Evolutionary conservation across 2,797 vertebrate genomes (phyloP).

Genomic region (Ctenopoma kingsleyae): DNA sequence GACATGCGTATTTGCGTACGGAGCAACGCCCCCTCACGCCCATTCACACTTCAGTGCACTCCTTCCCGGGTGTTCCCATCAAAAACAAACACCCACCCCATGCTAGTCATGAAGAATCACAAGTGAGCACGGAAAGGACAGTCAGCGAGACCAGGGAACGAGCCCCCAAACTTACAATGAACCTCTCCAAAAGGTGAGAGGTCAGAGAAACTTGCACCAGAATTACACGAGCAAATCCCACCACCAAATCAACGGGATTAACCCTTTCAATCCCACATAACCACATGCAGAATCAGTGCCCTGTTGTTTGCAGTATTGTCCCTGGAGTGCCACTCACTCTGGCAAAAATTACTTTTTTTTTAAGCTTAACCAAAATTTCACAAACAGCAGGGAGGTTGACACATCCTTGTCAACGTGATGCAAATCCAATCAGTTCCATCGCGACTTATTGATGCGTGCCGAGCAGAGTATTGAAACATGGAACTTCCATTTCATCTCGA

Average conservation of each 20-base stretch:
- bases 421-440: slow-evolving; percentile 62
- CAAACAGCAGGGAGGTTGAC: slow-evolving; percentile 55
- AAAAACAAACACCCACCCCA: slow-evolving; percentile 70
- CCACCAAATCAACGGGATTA: slow-evolving; percentile 67
- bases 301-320: slow-evolving; percentile 51
- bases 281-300: slow-evolving; percentile 34
- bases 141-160: slow-evolving; percentile 11
- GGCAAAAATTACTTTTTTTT: slow-evolving; percentile 25
- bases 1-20: slow-evolving; percentile 41
- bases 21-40: slow-evolving; percentile 3
- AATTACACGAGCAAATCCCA: slow-evolving; percentile 54
- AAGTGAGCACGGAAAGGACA: slow-evolving; percentile 34
- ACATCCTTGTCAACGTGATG: slow-evolving; percentile 15
- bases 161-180: slow-evolving; percentile 4
- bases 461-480: slow-evolving; percentile 41
- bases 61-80: slow-evolving; percentile 47
- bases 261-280: slow-evolving; percentile 60
- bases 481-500: slow-evolving; percentile 45
- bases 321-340: slow-evolving; percentile 27
- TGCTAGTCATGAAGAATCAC: slow-evolving; percentile 48
- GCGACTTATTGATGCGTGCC: slow-evolving; percentile 36
- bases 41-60: slow-evolving; percentile 61
- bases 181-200: slow-evolving; percentile 21
- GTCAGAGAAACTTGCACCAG: slow-evolving; percentile 52
- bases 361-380: slow-evolving; percentile 40